Base-by-base conservation (phyloP, 37 sponge, comb jelly and placozoan species). In the Oopsacas minuta region DNA sequence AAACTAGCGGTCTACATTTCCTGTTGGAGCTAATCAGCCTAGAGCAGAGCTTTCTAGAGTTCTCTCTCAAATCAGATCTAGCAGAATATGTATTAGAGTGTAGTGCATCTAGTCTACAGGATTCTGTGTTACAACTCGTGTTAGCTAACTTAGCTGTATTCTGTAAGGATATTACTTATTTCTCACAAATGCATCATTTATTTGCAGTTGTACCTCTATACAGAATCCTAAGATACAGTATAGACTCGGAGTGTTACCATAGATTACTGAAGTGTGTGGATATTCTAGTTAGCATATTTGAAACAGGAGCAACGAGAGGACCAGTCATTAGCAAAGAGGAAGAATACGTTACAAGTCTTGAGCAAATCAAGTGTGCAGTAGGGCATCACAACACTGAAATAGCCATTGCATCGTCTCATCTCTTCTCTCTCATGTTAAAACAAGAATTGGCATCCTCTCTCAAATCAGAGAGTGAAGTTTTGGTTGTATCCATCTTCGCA, bases 151-250 rank as follows among this genome's bases (percentile, higher is more conserved):
- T 61, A 12, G 75, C 75, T 25, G 30, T n/a, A 3, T 61, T 61
- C 28, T 61, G 75, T n/a, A 61, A 61, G 28, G 20, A 10, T 7
- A n/a, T 32, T 25, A 25, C 5, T 10, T 61, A 32, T 12, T 61
- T 61, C 75, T 61, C 75, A 61, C 75, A 61, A 61, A 61, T 61
- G 75, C 75, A 61, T 61, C 75, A 61, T 12, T 61, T 61, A 3
- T 61, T 61, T n/a, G 75, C 75, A n/a, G 30, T 61, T 3, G 32
- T 32, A 34, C 75, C 75, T 25, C 75, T 61, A 10, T 25, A 12
- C 75, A 61, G 28, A 34, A 61, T 61, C 22, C 75, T 61, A 3
- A 61, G 28, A 25, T 34, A 20, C 5, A 61, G 28, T 61, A 25
- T 61, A 12, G 75, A 61, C 5, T 61, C 75, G 1, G 30, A 61